These are phyloP conservation scores for Pampusana beccarii DNA, from an alignment of 2,113 vertebrate genomes.

Conservation along the genomic window DNA sequence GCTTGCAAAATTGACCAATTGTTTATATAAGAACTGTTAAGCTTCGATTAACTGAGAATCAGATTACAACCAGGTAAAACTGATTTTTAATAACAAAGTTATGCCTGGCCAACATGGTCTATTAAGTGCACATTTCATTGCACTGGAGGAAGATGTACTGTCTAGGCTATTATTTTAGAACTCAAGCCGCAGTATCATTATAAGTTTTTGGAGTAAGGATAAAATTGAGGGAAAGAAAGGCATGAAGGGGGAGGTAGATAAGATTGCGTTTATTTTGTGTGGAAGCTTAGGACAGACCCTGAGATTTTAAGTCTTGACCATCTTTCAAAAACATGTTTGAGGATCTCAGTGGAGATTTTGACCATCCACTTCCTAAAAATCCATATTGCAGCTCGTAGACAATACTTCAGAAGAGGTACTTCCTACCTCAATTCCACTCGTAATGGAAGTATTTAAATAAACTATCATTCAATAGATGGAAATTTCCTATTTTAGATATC, in stretches of 20 bases:
- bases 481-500: background rate
- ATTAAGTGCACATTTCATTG: background rate
- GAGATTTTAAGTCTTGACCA: background rate
- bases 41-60: background rate
- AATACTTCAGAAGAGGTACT: background rate
- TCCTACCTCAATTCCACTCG: background rate
- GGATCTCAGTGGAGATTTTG: background rate
- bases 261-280: background rate
- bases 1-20: background rate
- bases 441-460: background rate
- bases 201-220: background rate
- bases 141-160: background rate
- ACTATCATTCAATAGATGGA: background rate
- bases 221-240: background rate
- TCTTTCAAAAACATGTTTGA: background rate
- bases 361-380: background rate
- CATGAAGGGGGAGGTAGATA: background rate
- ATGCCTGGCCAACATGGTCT: background rate
- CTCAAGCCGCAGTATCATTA: background rate
- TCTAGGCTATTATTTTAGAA: background rate
- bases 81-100: background rate
- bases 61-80: background rate
- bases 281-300: background rate
- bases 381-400: background rate
- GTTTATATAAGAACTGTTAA: background rate